Base-by-base conservation (phyloP, 2,113 vertebrate genomes). In the Hucho hucho region DNA sequence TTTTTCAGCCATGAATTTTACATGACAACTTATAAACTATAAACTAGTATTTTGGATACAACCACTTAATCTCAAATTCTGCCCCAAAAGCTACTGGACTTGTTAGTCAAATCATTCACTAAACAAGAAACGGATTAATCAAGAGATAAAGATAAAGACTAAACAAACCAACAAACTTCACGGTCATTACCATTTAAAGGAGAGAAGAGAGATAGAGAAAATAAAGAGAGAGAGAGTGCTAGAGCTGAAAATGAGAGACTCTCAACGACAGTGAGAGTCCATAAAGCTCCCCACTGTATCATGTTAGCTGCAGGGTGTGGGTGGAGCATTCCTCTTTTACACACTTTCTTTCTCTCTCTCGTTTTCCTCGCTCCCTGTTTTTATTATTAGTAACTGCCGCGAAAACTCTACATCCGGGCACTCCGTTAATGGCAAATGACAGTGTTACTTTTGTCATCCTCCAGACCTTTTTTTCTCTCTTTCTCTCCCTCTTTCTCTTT, bases 361-460 rank as follows among this genome's bases (percentile, higher is more conserved):
- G 86, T 84, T 29, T 64, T 47, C 37, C 43, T 71, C 69, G 70
- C 75, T 77, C 81, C 47, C 72, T 83, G 73, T 91, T 90, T 92
- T 90, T 89, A 90, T 88, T 89, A 89, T 92, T 89, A 88, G 86
- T 79, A 84, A 85, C 86, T 83, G 74, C 81, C 56, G 16, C 84
- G 84, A 91, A 90, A 90, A 95, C 92, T 91, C 87, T 95, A 94
- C 92, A 93, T 95, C 92, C 88, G 91, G 91, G 79, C 90, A 89
- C 87, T 84, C 89, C 89, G 91, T 93, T 95, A 96, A 96, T 96
- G 95, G 94, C 94, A 95, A 95, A 96, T 95, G 95, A 96, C 96
- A 96, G 95, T 95, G 90, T 94, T 95, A 93, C 92, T 94, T 97
- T 98, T 98, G 95, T 96, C 96, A 95, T 96, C 95, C 93, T 94